Evolutionary conservation across 1,140 invertebrate genomes (phyloP), one percentile per base, ranked within the genome.

Genomic region (Lutraria rhynchaena): DNA sequence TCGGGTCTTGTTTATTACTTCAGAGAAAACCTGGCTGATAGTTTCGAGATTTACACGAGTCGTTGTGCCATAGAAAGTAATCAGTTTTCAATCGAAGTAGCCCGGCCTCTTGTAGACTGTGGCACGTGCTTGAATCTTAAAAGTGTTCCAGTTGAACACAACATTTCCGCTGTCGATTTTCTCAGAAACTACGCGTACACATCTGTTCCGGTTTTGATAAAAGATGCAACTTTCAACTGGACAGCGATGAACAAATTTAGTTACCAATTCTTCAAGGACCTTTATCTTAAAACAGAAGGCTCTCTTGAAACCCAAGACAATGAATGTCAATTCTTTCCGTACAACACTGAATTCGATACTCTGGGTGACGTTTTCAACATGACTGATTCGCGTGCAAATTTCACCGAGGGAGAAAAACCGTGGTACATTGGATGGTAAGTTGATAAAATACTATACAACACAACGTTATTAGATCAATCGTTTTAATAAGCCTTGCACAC

Each of bases 341-440:
- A 98, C 90, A 95, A 97, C 90, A 98, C 97, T 0, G 96, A 96
- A 67, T 96, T 98, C 87, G 92, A 92, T 17, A 95, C 93, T 57
- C 92, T 98, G 0, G 90, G 92, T 55, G 96, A 98, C 75, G 96
- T 96, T 0, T 95, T 98, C 75, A 94, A 95, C 55, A 93, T 93
- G 91, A 94, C 94, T 37, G 89, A 92, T 17, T 92, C 94, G 31
- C 93, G 97, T 73, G 95, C 96, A 0, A 91, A 94, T 27, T 89
- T 96, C 29, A 89, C 93, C 49, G 91, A 93, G 27, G 95, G 95
- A 1, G 93, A 94, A 55, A 93, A 94, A 31, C 95, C 95, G 0
- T 98, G 96, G 96, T 97, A 98, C 90, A 95, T 98, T 81, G 97
- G 97, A 37, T 98, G 97, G 97, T 97, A 94, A 94, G 95, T 94